phyloP scores from a whole-genome alignment of 2,113 vertebrate species.

The Stomatorhinus ivindoensis region DNA sequence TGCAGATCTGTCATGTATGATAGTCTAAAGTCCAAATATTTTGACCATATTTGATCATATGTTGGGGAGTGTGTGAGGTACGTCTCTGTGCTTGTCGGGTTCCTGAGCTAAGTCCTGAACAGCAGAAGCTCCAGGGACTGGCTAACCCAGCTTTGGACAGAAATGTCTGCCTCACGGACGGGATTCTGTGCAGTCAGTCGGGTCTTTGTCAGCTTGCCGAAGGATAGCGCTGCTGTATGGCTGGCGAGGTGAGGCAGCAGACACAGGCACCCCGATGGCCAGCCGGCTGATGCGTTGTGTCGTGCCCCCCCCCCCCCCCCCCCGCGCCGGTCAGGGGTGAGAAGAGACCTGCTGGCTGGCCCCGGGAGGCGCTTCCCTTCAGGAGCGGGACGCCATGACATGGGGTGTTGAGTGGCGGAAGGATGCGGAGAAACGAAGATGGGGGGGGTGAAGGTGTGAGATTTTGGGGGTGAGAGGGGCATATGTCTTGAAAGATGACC shows the following conservation, averaged over 20 bases:
- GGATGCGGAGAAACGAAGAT: not conserved
- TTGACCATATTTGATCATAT: not conserved
- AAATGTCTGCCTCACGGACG: not conserved
- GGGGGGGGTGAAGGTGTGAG: slow-evolving; percentile 4
- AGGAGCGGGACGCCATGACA: slow-evolving; percentile 22
- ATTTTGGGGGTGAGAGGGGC: slow-evolving; percentile 2
- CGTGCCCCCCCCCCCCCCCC: slow-evolving; percentile 34
- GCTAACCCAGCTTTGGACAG: not conserved
- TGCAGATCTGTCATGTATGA: not conserved
- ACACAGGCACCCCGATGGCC: not conserved
- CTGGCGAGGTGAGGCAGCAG: not conserved
- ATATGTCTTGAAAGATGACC: slow-evolving; percentile 53
- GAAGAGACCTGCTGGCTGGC: not conserved
- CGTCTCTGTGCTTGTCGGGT: not conserved
- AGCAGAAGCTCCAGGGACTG: not conserved
- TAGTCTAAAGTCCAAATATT: not conserved
- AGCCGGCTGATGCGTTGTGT: not conserved
- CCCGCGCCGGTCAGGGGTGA: slow-evolving; percentile 41
- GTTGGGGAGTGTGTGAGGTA: not conserved
- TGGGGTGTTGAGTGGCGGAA: slow-evolving; percentile 7
- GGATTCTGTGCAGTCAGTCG: not conserved
- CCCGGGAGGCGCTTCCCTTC: slow-evolving; percentile 5
- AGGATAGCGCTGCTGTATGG: not conserved
- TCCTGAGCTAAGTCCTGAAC: not conserved
- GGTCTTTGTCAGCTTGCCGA: not conserved